Conservation (phyloP, 1,140 invertebrate species). For the Trichogramma pretiosum region DNA sequence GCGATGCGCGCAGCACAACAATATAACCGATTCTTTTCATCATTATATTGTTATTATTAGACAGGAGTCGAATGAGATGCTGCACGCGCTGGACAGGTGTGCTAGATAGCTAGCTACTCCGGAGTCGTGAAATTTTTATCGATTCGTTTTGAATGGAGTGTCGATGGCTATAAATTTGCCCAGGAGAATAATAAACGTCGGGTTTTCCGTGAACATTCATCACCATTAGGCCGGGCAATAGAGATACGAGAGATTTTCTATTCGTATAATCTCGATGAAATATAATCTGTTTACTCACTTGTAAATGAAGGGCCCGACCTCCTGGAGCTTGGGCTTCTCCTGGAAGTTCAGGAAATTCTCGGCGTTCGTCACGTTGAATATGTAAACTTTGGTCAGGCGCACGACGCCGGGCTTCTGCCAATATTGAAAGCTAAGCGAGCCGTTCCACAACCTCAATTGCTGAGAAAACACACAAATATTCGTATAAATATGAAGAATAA, state of each 20-base stretch:
- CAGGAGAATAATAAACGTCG: too few species aligned
- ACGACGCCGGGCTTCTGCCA: slow-evolving; percentile 86
- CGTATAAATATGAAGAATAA: too few species aligned
- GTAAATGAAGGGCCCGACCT: slow-evolving; percentile 79
- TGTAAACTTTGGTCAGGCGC: slow-evolving; percentile 80
- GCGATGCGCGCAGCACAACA: not conserved
- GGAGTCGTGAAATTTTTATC: too few species aligned
- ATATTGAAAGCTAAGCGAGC: slow-evolving; percentile 77
- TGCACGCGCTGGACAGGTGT: too few species aligned
- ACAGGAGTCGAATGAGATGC: too few species aligned
- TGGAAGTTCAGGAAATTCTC: slow-evolving; percentile 68
- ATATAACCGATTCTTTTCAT: too few species aligned
- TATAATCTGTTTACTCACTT: slow-evolving; percentile 49
- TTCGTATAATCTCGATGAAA: not conserved
- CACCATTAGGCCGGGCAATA: too few species aligned
- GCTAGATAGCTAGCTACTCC: slow-evolving; percentile 1
- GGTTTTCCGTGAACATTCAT: too few species aligned
- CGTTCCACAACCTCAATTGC: slow-evolving; percentile 77
- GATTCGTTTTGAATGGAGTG: too few species aligned
- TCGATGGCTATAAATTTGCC: too few species aligned
- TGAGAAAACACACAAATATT: too few species aligned
- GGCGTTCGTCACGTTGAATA: slow-evolving; percentile 80
- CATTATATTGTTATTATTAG: slow-evolving; percentile 58
- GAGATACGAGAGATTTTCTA: too few species aligned
- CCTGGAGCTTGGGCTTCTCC: slow-evolving; percentile 72